Base-by-base conservation (phyloP, 92 coral and sea anemone genomes). In the Parazoanthus swiftii region DNA sequence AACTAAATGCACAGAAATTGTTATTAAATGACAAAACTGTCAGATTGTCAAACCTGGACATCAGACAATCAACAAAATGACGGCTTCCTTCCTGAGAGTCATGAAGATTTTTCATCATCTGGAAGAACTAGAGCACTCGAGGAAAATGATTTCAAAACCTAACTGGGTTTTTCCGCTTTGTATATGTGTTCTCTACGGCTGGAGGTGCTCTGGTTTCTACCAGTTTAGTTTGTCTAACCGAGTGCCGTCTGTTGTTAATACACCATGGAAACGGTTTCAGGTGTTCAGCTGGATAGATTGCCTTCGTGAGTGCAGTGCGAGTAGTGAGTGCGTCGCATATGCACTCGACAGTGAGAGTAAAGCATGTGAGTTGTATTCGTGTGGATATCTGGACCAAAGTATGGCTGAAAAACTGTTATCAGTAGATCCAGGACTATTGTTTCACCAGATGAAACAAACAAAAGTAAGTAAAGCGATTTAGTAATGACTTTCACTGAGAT, bases 81-180 rank as follows among this genome's bases (percentile, higher is more conserved):
- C 82, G 42, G 59, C 20, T 43, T 54, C 68, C 82, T 79, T 79
- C 82, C 67, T 79, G 82, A 25, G 82, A 50, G 66, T 46, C 42
- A 79, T 50, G 63, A 46, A 48, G 66, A 79, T 16, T 48, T 79
- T 29, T 26, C 8, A 46, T 26, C 66, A 25, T 35, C n/a, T 50
- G 82, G 21, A 51, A 26, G 21, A 21, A 46, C 63, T 51, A 48
- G 20, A 79, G 63, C 11, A 3, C 39, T 54, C 36, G 44, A 79
- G 21, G 82, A 79, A 46, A 78, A 78, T 78, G 81, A 23, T 18
- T 79, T 29, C 66, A 50, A 23, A 7, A 79, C 37, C 42, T 10
- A 15, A 50, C 82, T 46, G 37, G 0, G 43, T 39, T n/a, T 8
- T 26, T 29, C 67, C 33, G 33, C 33, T 48, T 42, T 29, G 50